These are phyloP conservation scores for Nyctereutes procyonoides DNA, from an alignment of 2,113 vertebrate genomes.

Conservation along the genomic window DNA sequence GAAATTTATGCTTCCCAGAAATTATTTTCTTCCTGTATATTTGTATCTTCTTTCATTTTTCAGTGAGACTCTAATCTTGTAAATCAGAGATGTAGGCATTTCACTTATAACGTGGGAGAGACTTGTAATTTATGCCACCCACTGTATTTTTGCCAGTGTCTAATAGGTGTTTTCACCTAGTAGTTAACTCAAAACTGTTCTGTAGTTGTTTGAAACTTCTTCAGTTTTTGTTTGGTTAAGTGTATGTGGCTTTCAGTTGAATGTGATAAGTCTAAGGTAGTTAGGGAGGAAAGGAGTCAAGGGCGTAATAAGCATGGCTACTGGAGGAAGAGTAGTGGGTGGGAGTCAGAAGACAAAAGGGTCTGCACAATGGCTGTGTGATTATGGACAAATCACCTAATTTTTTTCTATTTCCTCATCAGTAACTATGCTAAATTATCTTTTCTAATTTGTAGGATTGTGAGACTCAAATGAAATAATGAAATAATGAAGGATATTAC, in stretches of 20 bases:
- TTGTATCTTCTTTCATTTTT: neutral
- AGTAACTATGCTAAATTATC: neutral
- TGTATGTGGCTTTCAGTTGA: neutral
- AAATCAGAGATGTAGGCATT: neutral
- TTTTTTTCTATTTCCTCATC: neutral
- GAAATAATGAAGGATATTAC: neutral
- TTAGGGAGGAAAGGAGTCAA: neutral
- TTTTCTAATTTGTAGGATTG: conserved; percentile 4
- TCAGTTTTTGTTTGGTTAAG: neutral
- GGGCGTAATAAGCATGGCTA: neutral
- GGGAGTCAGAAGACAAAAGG: neutral
- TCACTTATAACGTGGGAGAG: neutral
- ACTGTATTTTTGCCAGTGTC: neutral
- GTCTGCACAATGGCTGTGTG: neutral
- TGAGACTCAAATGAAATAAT: conserved; percentile 10
- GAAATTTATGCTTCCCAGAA: neutral
- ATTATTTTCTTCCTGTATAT: neutral
- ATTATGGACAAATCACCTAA: neutral
- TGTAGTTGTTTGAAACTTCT: neutral
- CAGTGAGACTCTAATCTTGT: neutral
- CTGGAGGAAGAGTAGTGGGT: neutral
- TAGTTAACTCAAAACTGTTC: neutral
- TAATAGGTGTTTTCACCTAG: neutral
- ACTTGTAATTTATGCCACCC: neutral
- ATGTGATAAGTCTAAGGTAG: neutral